Evolutionary conservation across 2,797 vertebrate species (phyloP), one percentile per base, ranked within the genome.

Genomic region (Enoplosus armatus): DNA sequence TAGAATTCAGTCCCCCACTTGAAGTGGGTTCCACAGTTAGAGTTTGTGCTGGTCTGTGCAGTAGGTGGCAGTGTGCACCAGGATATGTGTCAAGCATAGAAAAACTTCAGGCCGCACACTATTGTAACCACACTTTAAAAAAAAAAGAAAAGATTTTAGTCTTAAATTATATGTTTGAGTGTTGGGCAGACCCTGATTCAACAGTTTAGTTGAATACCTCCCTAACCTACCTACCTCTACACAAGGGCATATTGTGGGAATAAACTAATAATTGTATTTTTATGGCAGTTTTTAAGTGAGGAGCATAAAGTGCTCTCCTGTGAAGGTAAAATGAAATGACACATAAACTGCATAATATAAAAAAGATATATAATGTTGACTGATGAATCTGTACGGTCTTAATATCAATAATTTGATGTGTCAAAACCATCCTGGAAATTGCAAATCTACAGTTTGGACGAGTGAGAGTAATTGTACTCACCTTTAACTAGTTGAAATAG

Each of bases 11-110:
- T 8, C 4, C 3, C 18, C 0, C 12, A 24, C 0, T 4, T 8
- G 20, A 2, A 8, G 43, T 51, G 22, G 20, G 18, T 24, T 8
- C 1, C n/a, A 3, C 20, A 26, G 27, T 1, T 16, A 2, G 48
- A 27, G 24, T 24, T 50, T 9, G 0, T 39, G 0, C 24, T 7
- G 0, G 35, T 4, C 11, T 31, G 14, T 54, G 16, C 91, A 79
- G 53, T 60, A 90, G 88, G 64, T 72, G 89, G 87, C 89, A 82
- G 76, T 87, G 43, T 87, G 31, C 59, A 68, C 58, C 59, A 78
- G 20, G 0, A 45, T 51, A 16, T 64, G 16, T 31, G 22, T 62
- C n/a, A 7, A 12, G 5, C 5, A n/a, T 2, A 7, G 11, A n/a
- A 0, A 22, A 24, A 56, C 56, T 16, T 29, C 6, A 1, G 15